phyloP scores from a whole-genome alignment of 2,888 invertebrate genomes.

The Fragum fragum region DNA sequence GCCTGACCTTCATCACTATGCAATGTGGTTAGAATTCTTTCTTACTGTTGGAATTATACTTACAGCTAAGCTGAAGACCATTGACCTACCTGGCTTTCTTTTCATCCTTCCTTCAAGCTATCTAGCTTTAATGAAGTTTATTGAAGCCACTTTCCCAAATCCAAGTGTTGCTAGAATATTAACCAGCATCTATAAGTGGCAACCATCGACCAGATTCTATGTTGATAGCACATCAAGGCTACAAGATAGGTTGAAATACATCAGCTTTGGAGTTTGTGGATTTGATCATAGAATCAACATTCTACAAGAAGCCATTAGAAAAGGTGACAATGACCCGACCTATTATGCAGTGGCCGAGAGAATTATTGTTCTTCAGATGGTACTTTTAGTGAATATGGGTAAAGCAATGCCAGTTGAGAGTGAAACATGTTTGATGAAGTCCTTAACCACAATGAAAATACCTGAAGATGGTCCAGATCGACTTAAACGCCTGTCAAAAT shows the following conservation, averaged over 20 bases:
- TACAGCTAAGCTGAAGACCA: slow-evolving; percentile 59
- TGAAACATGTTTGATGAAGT: slow-evolving; percentile 57
- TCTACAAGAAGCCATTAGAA: slow-evolving; percentile 38
- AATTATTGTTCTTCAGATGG: slow-evolving; percentile 66
- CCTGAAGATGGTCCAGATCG: slow-evolving; percentile 56
- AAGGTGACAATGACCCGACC: slow-evolving; percentile 12
- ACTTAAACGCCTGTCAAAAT: slow-evolving; percentile 43
- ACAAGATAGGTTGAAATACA: slow-evolving; percentile 52
- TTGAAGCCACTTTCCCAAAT: slow-evolving; percentile 67
- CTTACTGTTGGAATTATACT: slow-evolving; percentile 65
- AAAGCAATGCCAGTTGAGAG: slow-evolving; percentile 53
- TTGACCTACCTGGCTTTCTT: slow-evolving; percentile 42
- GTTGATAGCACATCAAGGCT: slow-evolving; percentile 16
- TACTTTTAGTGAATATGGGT: slow-evolving; percentile 71
- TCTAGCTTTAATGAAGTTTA: slow-evolving; percentile 58
- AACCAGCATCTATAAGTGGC: slow-evolving; percentile 53
- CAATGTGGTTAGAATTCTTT: slow-evolving; percentile 77
- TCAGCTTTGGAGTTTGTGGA: slow-evolving; percentile 58
- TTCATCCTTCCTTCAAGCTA: slow-evolving; percentile 69
- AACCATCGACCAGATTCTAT: background rate
- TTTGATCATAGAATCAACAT: slow-evolving; percentile 47
- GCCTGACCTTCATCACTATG: slow-evolving; percentile 67
- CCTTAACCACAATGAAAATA: slow-evolving; percentile 50
- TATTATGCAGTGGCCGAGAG: slow-evolving; percentile 69
- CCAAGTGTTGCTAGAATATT: slow-evolving; percentile 34